phyloP scores from a whole-genome alignment of 2,888 invertebrate genomes.

The Bedellia somnulentella region DNA sequence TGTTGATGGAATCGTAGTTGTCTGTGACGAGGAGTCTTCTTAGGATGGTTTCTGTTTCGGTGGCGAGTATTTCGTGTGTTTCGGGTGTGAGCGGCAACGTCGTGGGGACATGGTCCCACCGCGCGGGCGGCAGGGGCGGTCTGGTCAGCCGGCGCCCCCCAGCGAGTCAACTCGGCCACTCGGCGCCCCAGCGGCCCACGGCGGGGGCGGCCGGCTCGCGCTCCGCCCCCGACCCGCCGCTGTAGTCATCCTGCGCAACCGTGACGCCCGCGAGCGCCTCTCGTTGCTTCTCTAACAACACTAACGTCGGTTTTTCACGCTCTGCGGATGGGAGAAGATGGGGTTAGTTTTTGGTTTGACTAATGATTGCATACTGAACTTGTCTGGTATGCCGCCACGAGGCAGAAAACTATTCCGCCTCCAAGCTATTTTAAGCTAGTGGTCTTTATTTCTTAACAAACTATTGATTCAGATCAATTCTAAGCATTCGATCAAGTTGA shows the following conservation, averaged over 20 bases:
- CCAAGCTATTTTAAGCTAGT: too few relatives aligned
- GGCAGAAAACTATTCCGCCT: too few relatives aligned
- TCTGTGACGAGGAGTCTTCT: conserved; percentile 80
- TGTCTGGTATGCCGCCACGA: too few relatives aligned
- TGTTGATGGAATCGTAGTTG: conserved; percentile 88
- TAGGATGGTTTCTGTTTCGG: conserved; percentile 76
- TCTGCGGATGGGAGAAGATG: conserved; percentile 58
- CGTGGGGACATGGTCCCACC: conserved; percentile 35
- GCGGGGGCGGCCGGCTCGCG: conserved; percentile 67
- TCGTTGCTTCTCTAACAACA: conserved; percentile 66
- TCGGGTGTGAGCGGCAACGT: conserved; percentile 28
- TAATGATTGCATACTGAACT: too few relatives aligned
- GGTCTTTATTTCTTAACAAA: too few relatives aligned
- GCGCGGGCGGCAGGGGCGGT: conserved; percentile 24
- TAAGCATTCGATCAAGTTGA: too few relatives aligned
- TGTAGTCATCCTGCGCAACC: conserved; percentile 28
- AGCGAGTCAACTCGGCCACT: conserved; percentile 98
- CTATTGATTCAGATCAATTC: too few relatives aligned
- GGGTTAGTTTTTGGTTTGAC: too few relatives aligned
- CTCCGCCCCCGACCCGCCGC: conserved; percentile 39
- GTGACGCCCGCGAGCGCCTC: conserved; percentile 63
- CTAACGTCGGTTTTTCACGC: conserved; percentile 72
- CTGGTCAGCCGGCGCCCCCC: conserved; percentile 35
- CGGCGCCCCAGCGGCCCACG: conserved; percentile 89
- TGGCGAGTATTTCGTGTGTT: conserved; percentile 79